These are phyloP conservation scores for Sarcophaga subvicina DNA, from an alignment of 2,888 invertebrate genomes.

Conservation along the genomic window DNA sequence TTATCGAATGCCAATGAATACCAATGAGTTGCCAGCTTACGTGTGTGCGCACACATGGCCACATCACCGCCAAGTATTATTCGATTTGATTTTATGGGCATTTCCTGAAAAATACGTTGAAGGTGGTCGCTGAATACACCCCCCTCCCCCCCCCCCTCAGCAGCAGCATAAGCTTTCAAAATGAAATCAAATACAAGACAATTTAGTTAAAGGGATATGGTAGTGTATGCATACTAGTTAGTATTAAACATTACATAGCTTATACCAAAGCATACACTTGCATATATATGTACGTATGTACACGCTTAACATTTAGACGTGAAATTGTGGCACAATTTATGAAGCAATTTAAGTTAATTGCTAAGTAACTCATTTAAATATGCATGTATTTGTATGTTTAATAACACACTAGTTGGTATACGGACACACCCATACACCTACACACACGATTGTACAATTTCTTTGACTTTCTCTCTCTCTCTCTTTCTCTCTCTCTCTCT, in stretches of 20 bases:
- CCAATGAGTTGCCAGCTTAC: too few species aligned
- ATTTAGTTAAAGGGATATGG: constrained; percentile 6
- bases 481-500: too few species aligned
- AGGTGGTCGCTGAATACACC: neutral
- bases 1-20: too few species aligned
- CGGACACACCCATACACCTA: neutral
- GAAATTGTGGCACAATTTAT: constrained; percentile 60
- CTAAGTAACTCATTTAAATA: constrained; percentile 69
- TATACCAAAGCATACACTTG: neutral
- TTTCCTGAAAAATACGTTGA: constrained; percentile 21
- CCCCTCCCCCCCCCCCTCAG: accelerated
- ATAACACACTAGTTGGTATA: constrained; percentile 8
- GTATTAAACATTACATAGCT: constrained; percentile 30
- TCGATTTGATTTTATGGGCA: constrained; percentile 17
- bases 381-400: constrained; percentile 52
- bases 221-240: neutral
- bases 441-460: neutral
- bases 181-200: constrained; percentile 26
- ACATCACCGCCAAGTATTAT: neutral
- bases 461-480: neutral
- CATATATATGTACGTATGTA: neutral
- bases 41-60: neutral
- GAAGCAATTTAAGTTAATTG: constrained; percentile 70
- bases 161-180: neutral
- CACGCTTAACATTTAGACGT: neutral